These are phyloP conservation scores for Rutpela maculata DNA, from an alignment of 2,888 invertebrate genomes.

Conservation along the genomic window DNA sequence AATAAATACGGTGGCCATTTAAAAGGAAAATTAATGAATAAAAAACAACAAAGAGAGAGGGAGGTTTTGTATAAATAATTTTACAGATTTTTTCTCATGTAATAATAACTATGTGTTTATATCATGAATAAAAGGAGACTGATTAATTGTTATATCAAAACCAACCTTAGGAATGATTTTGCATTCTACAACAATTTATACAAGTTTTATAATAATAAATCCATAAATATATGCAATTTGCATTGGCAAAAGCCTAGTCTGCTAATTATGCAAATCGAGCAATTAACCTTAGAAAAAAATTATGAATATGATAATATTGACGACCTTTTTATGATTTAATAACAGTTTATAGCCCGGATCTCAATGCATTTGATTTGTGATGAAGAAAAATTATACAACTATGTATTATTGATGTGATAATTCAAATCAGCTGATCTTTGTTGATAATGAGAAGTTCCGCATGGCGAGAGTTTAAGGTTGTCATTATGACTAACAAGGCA, in stretches of 20 bases:
- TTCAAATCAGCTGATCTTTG: conserved; percentile 6
- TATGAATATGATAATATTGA: conserved; percentile 3
- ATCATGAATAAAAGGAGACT: too few species aligned
- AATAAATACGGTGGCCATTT: too few species aligned
- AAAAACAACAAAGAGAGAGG: too few species aligned
- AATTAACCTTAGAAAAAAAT: conserved; percentile 30
- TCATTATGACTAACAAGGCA: neutral
- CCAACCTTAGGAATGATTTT: too few species aligned
- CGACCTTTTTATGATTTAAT: conserved; percentile 19
- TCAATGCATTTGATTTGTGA: neutral
- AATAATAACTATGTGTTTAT: too few species aligned
- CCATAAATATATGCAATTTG: conserved; percentile 4
- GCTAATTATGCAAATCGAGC: conserved; percentile 9
- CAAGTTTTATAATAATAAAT: neutral
- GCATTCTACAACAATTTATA: too few species aligned
- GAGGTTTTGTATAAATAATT: too few species aligned
- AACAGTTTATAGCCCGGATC: neutral
- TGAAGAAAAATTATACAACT: neutral
- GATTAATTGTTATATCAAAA: too few species aligned
- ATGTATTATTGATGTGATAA: neutral
- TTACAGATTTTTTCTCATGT: too few species aligned
- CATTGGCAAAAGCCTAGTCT: neutral
- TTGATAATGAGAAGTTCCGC: neutral
- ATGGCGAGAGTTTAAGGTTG: neutral
- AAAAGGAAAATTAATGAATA: too few species aligned